Percentiles rank a stretch among this genome's conserved stretches.
Conservation (phyloP, 1,140 invertebrate genomes). For the Macrobrachium rosenbergii region DNA sequence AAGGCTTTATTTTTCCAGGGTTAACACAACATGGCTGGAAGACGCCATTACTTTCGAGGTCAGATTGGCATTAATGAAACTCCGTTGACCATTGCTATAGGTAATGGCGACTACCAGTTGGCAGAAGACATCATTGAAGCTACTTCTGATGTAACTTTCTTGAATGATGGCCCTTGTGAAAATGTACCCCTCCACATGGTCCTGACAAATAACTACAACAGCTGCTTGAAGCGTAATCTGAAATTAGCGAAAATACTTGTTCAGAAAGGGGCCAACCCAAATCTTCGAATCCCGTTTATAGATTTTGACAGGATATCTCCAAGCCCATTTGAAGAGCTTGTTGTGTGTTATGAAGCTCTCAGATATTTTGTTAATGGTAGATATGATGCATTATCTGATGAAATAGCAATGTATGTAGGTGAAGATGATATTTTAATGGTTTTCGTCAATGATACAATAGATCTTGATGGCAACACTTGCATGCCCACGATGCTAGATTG, state of each 20-base stretch:
- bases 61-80: constrained; percentile 56
- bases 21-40: constrained; percentile 29
- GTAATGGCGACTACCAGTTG: constrained; percentile 23
- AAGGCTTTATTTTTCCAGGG: neutral
- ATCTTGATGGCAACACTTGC: constrained; percentile 30
- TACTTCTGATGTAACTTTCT: constrained; percentile 17
- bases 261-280: constrained; percentile 48
- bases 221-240: constrained; percentile 24
- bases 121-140: constrained; percentile 42
- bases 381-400: constrained; percentile 39
- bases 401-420: constrained; percentile 46
- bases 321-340: constrained; percentile 54
- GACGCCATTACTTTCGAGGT: constrained; percentile 41
- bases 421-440: constrained; percentile 35
- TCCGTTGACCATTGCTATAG: constrained; percentile 42
- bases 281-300: constrained; percentile 41
- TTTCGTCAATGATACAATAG: constrained; percentile 44
- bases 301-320: constrained; percentile 41
- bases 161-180: constrained; percentile 52
- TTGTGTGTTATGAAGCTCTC: constrained; percentile 53
- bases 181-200: constrained; percentile 50
- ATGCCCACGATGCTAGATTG: constrained; percentile 19
- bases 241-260: constrained; percentile 46
- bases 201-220: constrained; percentile 31
- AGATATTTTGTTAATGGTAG: constrained; percentile 30